A percentile compares a stretch with the other conserved stretches of the same genome.
These are phyloP conservation scores for Cantharis nigra DNA, from an alignment of 2,888 invertebrate genomes.

Conservation along the genomic window DNA sequence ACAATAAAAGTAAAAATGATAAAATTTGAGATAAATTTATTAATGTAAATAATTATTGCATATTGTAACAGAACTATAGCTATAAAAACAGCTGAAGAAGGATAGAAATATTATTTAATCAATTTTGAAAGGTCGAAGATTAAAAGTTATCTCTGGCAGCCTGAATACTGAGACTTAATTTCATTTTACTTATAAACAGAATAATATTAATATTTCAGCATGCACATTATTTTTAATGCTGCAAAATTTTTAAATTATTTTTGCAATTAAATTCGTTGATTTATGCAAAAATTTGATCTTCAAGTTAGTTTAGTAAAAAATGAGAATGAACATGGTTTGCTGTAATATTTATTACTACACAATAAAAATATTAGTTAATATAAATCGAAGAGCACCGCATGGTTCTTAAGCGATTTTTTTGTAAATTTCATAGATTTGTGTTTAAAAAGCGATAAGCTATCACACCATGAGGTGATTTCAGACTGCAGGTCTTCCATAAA, in stretches of 20 bases:
- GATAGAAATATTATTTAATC: constrained; percentile 3
- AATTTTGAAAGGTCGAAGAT: constrained; percentile 14
- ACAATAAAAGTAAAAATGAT: not conserved
- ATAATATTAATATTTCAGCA: not conserved
- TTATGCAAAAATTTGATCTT: too few relatives aligned
- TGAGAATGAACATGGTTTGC: too few relatives aligned
- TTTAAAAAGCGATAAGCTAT: not conserved
- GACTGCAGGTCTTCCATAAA: not conserved
- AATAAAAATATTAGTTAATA: not conserved
- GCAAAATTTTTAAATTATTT: not conserved
- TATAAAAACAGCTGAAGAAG: not conserved
- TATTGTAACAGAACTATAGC: not conserved
- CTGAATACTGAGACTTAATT: constrained; percentile 3
- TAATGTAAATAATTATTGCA: constrained; percentile 9
- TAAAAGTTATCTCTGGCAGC: constrained; percentile 15
- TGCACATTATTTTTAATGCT: not conserved
- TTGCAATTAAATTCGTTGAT: not conserved
- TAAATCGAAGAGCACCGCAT: not conserved
- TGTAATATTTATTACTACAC: not conserved
- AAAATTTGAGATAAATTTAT: not conserved
- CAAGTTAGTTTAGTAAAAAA: too few relatives aligned
- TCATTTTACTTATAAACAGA: not conserved
- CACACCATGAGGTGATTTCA: not conserved
- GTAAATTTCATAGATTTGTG: not conserved
- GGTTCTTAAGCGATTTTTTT: not conserved